Percentiles rank a stretch among this genome's conserved stretches.
phyloP scores from a whole-genome alignment of 2,113 vertebrate species.

The Dicrurus megarhynchus region DNA sequence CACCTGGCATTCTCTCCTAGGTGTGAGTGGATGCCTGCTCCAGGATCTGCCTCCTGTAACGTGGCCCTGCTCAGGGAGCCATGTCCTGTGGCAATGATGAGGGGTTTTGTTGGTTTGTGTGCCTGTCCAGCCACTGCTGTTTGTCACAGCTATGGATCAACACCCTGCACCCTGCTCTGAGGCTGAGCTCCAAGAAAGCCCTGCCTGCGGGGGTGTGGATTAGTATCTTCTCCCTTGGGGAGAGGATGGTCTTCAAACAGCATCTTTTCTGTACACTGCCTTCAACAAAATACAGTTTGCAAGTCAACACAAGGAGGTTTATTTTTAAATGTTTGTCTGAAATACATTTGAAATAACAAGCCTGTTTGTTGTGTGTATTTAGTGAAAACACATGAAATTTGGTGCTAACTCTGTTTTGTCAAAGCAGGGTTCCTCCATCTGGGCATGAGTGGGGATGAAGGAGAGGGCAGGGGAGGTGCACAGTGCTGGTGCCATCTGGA shows the following conservation, averaged over 20 bases:
- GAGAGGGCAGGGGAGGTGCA: neutral
- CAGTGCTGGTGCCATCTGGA: neutral
- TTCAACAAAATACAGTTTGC: neutral
- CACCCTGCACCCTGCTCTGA: neutral
- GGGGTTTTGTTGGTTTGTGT: neutral
- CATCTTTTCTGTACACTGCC: neutral
- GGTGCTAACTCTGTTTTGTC: neutral
- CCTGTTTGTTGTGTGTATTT: neutral
- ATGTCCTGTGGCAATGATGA: neutral
- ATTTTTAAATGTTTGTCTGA: neutral
- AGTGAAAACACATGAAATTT: neutral
- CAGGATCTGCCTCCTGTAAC: neutral
- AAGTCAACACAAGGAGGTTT: neutral
- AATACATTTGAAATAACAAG: neutral
- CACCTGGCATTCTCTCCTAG: neutral
- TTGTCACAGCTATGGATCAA: neutral
- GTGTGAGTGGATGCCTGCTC: neutral
- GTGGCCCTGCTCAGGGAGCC: neutral
- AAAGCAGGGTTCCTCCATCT: neutral
- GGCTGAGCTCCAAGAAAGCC: neutral
- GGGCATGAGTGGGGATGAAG: neutral
- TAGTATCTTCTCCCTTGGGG: neutral
- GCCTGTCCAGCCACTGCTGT: neutral
- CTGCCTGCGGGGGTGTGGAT: accelerated
- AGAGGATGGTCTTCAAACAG: neutral